Evolutionary conservation across 1,140 invertebrate genomes (phyloP).

Genomic region (Camponotus pennsylvanicus): DNA sequence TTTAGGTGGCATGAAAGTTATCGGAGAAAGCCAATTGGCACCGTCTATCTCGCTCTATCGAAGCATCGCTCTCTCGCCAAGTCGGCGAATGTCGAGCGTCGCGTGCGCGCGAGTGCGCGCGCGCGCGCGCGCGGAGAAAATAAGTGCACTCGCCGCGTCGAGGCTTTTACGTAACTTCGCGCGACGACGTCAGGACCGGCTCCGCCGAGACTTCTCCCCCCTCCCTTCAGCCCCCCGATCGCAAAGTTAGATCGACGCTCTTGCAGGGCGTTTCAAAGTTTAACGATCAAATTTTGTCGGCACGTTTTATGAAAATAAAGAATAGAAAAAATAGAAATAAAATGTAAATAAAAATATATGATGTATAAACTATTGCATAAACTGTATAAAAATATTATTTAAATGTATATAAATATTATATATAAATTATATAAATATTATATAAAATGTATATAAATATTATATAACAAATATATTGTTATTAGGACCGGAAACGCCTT

Average conservation of each 20-base stretch:
- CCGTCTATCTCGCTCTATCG: slow-evolving; percentile 62
- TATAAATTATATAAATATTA: too few relatives aligned
- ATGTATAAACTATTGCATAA: too few relatives aligned
- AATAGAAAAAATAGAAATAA: too few relatives aligned
- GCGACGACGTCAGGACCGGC: slow-evolving; percentile 59
- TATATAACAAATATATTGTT: too few relatives aligned
- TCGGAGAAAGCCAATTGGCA: slow-evolving; percentile 85
- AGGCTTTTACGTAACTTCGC: slow-evolving; percentile 78
- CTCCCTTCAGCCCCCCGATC: background rate
- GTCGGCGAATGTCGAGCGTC: slow-evolving; percentile 24
- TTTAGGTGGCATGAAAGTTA: slow-evolving; percentile 83
- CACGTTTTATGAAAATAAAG: too few relatives aligned
- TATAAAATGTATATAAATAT: too few relatives aligned
- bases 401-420: too few relatives aligned
- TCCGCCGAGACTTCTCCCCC: background rate
- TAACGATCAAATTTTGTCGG: too few relatives aligned
- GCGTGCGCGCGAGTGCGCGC: slow-evolving; percentile 35
- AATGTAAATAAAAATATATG: too few relatives aligned
- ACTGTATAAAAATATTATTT: too few relatives aligned
- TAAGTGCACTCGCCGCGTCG: slow-evolving; percentile 67
- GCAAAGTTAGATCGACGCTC: background rate
- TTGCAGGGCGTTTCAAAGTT: too few relatives aligned
- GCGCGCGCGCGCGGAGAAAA: slow-evolving; percentile 53
- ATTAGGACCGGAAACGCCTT: too few relatives aligned
- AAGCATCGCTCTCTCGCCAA: slow-evolving; percentile 26